phyloP scores from a whole-genome alignment of 2,113 vertebrate species.

The Alosa alosa region DNA sequence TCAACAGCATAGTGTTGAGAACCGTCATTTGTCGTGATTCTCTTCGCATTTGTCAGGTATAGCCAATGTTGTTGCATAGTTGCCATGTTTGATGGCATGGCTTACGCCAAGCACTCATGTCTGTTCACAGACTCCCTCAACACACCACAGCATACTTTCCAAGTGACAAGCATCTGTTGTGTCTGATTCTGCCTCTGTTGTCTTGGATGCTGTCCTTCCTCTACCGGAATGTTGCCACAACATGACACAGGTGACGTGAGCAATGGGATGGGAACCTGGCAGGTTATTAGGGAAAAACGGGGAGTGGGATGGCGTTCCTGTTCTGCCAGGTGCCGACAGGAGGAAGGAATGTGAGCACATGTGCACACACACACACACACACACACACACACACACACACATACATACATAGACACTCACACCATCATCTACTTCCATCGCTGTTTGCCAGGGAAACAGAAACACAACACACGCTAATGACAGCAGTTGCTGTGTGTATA shows the following conservation, averaged over 20 bases:
- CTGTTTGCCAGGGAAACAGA: not conserved
- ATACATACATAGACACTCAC: not conserved
- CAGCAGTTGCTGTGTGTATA: not conserved
- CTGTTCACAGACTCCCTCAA: not conserved
- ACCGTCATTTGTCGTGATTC: not conserved
- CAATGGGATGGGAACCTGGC: not conserved
- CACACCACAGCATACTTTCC: not conserved
- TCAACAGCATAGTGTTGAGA: not conserved
- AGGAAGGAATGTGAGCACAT: not conserved
- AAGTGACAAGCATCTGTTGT: not conserved
- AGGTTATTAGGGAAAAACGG: not conserved
- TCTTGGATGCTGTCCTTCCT: not conserved
- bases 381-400: not conserved
- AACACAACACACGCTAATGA: not conserved
- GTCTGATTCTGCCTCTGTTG: not conserved
- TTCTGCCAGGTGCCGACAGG: not conserved
- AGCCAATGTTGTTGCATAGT: not conserved
- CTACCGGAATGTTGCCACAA: not conserved
- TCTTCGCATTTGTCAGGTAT: not conserved
- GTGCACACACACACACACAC: not conserved
- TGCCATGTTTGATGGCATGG: not conserved
- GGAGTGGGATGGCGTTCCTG: not conserved
- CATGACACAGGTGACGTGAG: not conserved
- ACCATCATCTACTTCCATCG: not conserved
- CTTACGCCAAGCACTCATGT: not conserved